Base-by-base conservation (phyloP, 2,113 vertebrate genomes). In the Xenopus borealis region DNA sequence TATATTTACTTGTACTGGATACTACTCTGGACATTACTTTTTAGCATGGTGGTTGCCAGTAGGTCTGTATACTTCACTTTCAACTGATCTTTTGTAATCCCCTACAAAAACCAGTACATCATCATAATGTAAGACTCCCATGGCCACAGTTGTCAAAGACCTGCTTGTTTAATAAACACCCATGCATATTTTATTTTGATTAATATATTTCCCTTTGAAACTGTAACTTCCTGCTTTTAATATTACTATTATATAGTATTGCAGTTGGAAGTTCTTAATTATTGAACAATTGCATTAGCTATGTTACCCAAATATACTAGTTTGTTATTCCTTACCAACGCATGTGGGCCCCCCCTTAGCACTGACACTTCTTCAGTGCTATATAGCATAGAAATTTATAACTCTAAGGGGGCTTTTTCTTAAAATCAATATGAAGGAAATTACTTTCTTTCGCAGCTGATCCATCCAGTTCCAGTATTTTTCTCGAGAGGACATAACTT, bases 1-100 rank as follows among this genome's bases (percentile, higher is more conserved):
- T 92, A 90, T 91, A 90, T 92, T 93, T 91, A 89, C 89, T 89
- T 93, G 91, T 92, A 91, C 88, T 90, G 91, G 90, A 45, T 87
- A 89, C 90, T 82, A 85, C 88, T 89, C 33, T 40, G 33, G 33
- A 40, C 33, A 40, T 40, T 40, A 40, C 33, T 40, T 40, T 88
- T 86, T 90, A 93, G 88, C 85, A 68, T 92, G 91, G 90, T 91
- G 86, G 87, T 92, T 93, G 89, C 87, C 88, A 90, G 88, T 91
- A 90, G 69, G 89, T 85, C 86, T 93, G 89, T 92, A 91, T 87
- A 86, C 89, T 90, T 92, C 86, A 89, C 87, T 86, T 88, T 89
- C 84, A 90, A 57, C 87, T 91, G 82, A 80, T 30, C 52, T 7
- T 69, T 66, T 65, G 4, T 45, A 40, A 13, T 50, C 14, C 14